Evolutionary conservation across 2,113 vertebrate genomes (phyloP).

Genomic region (Hystrix cristata): DNA sequence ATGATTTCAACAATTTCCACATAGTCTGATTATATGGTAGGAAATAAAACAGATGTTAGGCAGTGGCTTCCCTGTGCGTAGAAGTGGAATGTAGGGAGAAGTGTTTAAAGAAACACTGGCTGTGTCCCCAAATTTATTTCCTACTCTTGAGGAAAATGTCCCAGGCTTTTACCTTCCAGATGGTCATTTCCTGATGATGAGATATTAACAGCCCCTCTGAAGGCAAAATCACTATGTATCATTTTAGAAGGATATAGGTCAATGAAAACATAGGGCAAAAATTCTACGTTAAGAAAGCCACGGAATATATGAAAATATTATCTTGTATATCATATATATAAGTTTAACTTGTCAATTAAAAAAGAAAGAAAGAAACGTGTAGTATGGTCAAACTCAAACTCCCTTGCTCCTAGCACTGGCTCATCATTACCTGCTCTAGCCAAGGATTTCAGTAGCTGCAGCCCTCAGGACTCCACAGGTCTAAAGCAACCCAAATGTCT

Average conservation of each 20-base stretch:
- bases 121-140: neutral
- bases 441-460: neutral
- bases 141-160: slow-evolving; percentile 44
- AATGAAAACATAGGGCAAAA: neutral
- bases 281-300: neutral
- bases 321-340: neutral
- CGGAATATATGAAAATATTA: neutral
- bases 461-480: neutral
- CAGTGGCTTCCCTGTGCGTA: neutral
- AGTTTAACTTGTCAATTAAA: neutral
- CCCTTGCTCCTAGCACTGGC: neutral
- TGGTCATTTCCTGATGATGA: neutral
- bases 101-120: neutral
- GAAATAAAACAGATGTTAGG: neutral
- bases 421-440: neutral
- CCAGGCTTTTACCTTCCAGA: neutral
- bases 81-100: neutral
- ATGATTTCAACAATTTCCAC: neutral
- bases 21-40: neutral
- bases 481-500: neutral
- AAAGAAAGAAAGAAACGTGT: neutral
- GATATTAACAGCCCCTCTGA: neutral
- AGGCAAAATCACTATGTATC: neutral
- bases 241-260: neutral
- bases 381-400: neutral